A percentile compares a stretch with the other conserved stretches of the same genome.
Evolutionary conservation across 2,797 vertebrate genomes (phyloP).

Genomic region (Rhyacichthys aspro): DNA sequence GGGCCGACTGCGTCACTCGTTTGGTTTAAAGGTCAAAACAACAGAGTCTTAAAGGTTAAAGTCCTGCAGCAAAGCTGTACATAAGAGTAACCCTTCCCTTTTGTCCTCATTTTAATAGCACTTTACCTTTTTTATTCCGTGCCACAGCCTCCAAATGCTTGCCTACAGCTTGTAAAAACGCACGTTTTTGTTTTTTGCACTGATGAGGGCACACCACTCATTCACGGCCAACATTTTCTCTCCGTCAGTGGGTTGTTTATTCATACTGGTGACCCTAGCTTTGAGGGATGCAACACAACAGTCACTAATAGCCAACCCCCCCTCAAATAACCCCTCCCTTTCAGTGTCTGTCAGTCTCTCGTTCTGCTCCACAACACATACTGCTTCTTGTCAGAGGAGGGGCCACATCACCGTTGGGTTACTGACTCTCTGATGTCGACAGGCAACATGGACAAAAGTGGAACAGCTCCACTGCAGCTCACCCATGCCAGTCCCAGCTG

Average conservation of each 20-base stretch:
- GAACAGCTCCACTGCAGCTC: conserved; percentile 19
- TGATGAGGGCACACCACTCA: conserved; percentile 53
- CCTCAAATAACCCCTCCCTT: conserved; percentile 50
- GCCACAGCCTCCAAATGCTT: conserved; percentile 33
- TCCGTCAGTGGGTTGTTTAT: conserved; percentile 37
- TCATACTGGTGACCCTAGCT: conserved; percentile 50
- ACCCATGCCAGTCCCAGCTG: conserved; percentile 28
- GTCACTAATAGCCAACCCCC: conserved; percentile 57
- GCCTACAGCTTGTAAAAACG: conserved; percentile 31
- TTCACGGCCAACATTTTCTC: conserved; percentile 38
- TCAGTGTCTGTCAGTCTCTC: conserved; percentile 46
- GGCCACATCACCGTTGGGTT: conserved; percentile 47
- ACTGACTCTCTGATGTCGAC: conserved; percentile 37
- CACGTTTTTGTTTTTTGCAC: conserved; percentile 4
- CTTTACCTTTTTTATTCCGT: conserved; percentile 42
- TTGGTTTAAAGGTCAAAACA: conserved; percentile 76
- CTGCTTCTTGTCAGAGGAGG: conserved; percentile 67
- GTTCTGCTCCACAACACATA: conserved; percentile 31
- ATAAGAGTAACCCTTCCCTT: conserved; percentile 23
- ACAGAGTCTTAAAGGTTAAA: conserved; percentile 73
- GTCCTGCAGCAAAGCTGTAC: conserved; percentile 58
- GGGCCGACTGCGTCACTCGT: conserved; percentile 60
- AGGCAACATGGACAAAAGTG: conserved; percentile 59
- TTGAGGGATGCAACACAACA: conserved; percentile 52
- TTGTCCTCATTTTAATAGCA: conserved; percentile 41